Percentiles rank a stretch among this genome's conserved stretches.
Evolutionary conservation across 2,888 invertebrate species (phyloP).

Genomic region (Yponomeuta evonymella): DNA sequence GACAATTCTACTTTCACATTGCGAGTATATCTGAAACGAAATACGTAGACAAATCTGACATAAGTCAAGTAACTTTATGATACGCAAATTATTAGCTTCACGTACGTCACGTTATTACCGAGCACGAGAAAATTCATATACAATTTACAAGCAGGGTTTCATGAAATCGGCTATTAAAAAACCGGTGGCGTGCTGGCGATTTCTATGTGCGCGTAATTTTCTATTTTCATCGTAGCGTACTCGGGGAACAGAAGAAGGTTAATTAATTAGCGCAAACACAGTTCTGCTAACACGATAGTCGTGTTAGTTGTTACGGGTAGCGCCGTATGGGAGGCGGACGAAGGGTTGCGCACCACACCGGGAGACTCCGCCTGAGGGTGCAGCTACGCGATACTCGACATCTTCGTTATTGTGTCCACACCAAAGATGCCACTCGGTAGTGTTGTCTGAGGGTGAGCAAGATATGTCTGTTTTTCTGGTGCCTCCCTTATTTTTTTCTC

Average conservation of each 20-base stretch:
- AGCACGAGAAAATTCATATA: background rate
- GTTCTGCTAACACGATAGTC: slow-evolving; percentile 13
- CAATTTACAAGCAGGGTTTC: background rate
- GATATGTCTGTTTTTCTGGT: no score
- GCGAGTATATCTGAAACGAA: no score
- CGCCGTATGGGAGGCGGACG: background rate
- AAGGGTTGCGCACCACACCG: slow-evolving; percentile 3
- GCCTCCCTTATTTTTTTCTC: no score
- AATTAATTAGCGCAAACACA: slow-evolving; percentile 10
- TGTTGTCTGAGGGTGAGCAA: no score
- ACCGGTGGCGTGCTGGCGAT: background rate
- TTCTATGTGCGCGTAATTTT: background rate
- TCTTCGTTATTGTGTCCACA: background rate
- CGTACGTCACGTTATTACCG: no score
- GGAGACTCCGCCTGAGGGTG: background rate
- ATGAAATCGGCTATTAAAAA: background rate
- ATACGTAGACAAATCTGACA: no score
- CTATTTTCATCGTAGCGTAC: background rate
- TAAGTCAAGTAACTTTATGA: no score
- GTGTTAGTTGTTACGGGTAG: slow-evolving; percentile 13
- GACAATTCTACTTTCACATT: no score
- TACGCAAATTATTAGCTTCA: no score
- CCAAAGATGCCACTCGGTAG: background rate
- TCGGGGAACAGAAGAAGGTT: slow-evolving; percentile 9
- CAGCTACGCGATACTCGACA: background rate